phyloP scores from a whole-genome alignment of 2,113 vertebrate genomes.

The Rhinolophus sinicus region DNA sequence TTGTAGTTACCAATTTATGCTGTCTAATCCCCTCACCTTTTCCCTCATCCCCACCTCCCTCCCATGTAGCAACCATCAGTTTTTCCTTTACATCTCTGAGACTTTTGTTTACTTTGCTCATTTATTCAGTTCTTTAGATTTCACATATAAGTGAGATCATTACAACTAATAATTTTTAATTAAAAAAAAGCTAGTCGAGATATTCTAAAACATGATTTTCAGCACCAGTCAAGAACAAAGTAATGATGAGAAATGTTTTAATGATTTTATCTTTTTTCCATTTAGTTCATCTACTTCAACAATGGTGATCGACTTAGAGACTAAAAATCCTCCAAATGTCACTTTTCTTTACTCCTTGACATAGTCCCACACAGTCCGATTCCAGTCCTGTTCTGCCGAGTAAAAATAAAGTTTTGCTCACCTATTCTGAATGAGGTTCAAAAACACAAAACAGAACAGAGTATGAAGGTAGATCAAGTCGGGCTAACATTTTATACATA shows the following conservation, averaged over 20 bases:
- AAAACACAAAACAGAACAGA: constrained; percentile 49
- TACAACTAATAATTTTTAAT: neutral
- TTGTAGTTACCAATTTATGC: too few species aligned
- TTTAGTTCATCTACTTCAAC: constrained; percentile 16
- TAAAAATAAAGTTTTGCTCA: constrained; percentile 38
- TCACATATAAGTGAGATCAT: too few species aligned
- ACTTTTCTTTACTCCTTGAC: neutral
- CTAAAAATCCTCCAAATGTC: neutral
- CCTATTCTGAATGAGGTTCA: neutral
- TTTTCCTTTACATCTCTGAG: too few species aligned
- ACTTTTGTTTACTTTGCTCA: too few species aligned
- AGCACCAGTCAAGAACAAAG: constrained; percentile 42
- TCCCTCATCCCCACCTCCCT: too few species aligned
- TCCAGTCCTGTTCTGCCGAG: constrained; percentile 5
- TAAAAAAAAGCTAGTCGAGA: neutral
- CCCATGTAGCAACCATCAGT: too few species aligned
- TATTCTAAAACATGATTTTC: constrained; percentile 51
- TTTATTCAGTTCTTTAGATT: too few species aligned
- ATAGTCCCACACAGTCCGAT: neutral
- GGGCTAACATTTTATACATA: neutral
- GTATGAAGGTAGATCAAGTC: neutral
- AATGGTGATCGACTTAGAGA: neutral
- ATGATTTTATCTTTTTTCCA: neutral
- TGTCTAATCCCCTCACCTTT: too few species aligned
- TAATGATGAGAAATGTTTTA: constrained; percentile 47